Base-by-base conservation (phyloP, 1,140 invertebrate genomes). In the Magallana gigas region DNA sequence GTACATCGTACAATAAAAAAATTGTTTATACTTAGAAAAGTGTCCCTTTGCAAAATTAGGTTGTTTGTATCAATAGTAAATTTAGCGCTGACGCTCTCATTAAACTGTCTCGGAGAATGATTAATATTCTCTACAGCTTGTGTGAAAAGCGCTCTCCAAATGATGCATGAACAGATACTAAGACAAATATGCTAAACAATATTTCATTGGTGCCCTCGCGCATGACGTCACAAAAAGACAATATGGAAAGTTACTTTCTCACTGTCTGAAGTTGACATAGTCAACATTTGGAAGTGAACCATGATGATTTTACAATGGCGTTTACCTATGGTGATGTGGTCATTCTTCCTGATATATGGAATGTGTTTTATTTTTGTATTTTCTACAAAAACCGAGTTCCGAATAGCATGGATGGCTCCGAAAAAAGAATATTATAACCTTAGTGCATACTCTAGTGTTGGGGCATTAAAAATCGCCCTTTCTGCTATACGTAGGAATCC, bases 361-460 rank as follows among this genome's bases (percentile, higher is more conserved):
- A 29, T 76, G 18, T 12, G 18, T 12, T 11, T 76, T 9, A 36
- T 29, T 29, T 76, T 29, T 29, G 68, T 83, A 56, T 83, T 11
- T 57, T 85, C 14, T 16, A 57, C 48, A 9, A 85, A 84, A 71
- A 83, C 80, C 76, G 87, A 90, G 87, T 92, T 92, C 62, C 85
- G 91, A 16, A 89, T 92, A 64, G 91, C 91, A 8, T 92, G 90
- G 91, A 90, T 92, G 91, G 91, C 90, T 12, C 91, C 91, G 4
- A 86, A 80, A 29, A 90, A 90, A 71, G 87, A 87, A 64, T 88
- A 91, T 84, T 83, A 90, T 58, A 85, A 86, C 16, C 85, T 90
- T n/a, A 91, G 88, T 71, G 91, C 91, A 0, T 88, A 86, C 23
- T 89, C 87, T 1, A 92, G 89, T 84, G 91, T 92, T 0, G 90